Evolutionary conservation across 2,888 invertebrate species (phyloP).

Genomic region (Plusia festucae): DNA sequence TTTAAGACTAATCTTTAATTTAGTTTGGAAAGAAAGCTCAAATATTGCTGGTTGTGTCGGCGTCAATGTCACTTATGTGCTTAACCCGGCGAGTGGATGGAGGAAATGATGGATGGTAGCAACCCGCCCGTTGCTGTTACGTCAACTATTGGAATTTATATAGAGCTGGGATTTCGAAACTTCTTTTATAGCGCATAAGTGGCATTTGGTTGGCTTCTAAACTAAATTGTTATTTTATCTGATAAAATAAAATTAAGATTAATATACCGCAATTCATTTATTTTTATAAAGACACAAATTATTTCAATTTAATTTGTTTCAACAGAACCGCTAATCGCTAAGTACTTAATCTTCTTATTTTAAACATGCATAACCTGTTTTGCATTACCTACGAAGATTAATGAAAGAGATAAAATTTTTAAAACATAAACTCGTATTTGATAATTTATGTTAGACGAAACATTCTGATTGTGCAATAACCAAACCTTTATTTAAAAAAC

Average conservation of each 20-base stretch:
- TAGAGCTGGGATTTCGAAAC: constrained; percentile 68
- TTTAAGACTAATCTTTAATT: constrained; percentile 57
- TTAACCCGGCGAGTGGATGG: constrained; percentile 89
- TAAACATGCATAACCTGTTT: neutral
- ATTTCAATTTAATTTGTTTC: neutral
- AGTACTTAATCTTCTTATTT: constrained; percentile 2
- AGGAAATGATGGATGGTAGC: constrained; percentile 88
- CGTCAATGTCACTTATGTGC: constrained; percentile 89
- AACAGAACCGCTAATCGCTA: neutral
- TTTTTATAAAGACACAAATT: neutral
- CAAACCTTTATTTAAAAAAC: no score
- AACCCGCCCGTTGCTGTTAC: constrained; percentile 80
- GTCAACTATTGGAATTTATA: constrained; percentile 65
- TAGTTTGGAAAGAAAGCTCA: constrained; percentile 66
- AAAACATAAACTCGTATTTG: no score
- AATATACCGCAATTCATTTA: neutral
- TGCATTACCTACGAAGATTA: neutral
- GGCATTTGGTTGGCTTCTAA: neutral
- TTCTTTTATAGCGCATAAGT: neutral
- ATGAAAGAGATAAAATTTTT: no score
- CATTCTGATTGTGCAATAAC: no score
- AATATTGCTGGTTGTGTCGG: constrained; percentile 73
- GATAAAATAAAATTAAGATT: neutral
- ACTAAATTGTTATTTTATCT: no score
- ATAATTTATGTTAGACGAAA: no score